phyloP scores from a whole-genome alignment of 2,113 vertebrate species.

The Callipepla californica region DNA sequence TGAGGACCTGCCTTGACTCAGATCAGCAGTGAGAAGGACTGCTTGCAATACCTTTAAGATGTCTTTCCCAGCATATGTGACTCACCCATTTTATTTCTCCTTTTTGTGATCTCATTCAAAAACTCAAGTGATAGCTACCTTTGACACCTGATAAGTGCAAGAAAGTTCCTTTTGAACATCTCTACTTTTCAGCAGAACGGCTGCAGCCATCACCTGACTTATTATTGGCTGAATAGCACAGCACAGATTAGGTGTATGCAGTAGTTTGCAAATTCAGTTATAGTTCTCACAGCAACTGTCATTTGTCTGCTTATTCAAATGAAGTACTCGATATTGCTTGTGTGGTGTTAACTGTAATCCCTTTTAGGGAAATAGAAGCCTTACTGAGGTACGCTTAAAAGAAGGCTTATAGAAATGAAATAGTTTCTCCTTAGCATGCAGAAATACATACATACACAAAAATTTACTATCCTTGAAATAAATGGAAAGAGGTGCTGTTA shows the following conservation, averaged over 20 bases:
- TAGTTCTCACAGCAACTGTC: constrained; percentile 23
- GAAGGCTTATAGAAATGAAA: background rate
- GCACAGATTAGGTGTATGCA: constrained; percentile 1
- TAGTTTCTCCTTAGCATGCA: background rate
- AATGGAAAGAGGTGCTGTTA: background rate
- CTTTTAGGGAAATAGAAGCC: constrained; percentile 10
- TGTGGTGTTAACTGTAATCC: background rate
- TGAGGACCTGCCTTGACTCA: background rate
- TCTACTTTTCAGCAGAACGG: background rate
- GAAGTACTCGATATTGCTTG: constrained; percentile 11
- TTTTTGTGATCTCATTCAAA: background rate
- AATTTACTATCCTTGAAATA: background rate
- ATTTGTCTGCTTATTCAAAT: constrained; percentile 15
- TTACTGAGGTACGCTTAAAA: background rate
- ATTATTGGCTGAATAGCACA: background rate
- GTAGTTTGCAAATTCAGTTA: background rate
- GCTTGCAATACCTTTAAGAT: background rate
- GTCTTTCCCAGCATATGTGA: background rate
- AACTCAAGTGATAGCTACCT: background rate
- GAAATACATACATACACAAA: background rate
- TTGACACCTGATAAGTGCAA: background rate
- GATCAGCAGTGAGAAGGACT: background rate
- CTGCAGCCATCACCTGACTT: background rate
- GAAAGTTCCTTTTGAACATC: background rate
- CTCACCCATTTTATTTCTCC: background rate